Evolutionary conservation across 2,888 invertebrate genomes (phyloP).

Genomic region (Nasonovia ribisnigri): DNA sequence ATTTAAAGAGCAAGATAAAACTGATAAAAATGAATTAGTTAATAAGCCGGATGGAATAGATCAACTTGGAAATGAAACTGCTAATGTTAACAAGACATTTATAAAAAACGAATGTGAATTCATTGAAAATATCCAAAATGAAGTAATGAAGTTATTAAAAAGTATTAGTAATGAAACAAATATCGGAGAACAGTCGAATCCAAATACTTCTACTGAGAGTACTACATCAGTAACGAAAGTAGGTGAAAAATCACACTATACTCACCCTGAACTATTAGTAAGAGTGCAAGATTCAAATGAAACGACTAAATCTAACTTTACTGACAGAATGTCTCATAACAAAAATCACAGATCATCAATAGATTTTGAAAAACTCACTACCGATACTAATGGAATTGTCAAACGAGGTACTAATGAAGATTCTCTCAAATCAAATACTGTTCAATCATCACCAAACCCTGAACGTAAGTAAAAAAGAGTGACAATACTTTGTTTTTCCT

Average conservation of each 20-base stretch:
- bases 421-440: not conserved
- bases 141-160: not conserved
- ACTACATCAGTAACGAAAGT: not conserved
- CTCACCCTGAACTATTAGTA: not conserved
- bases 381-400: not conserved
- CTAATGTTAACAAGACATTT: not conserved
- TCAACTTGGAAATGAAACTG: not conserved
- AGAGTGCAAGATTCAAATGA: not conserved
- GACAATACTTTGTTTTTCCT: not conserved
- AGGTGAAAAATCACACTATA: not conserved
- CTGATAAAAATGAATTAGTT: not conserved
- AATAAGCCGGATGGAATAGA: not conserved
- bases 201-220: not conserved
- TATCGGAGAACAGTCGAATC: not conserved
- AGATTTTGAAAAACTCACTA: not conserved
- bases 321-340: not conserved
- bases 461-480: not conserved
- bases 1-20: not conserved
- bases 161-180: rapidly evolving
- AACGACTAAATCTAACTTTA: not conserved
- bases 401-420: not conserved
- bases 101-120: not conserved
- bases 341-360: not conserved
- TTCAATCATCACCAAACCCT: not conserved
- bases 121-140: not conserved